Conservation (phyloP, 1,140 invertebrate genomes). For the Saccostrea cuccullata region DNA sequence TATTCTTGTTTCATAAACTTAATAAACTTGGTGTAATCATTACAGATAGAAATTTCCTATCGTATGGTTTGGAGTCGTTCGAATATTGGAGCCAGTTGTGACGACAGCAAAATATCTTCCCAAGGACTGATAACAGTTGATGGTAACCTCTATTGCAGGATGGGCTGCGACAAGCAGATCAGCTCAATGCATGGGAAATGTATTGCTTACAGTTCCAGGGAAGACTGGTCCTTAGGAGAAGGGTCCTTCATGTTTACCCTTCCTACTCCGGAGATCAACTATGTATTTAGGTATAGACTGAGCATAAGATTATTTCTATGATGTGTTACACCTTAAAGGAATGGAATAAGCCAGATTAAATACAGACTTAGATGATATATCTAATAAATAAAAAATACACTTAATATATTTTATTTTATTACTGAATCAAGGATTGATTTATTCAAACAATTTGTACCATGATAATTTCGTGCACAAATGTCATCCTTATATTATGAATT, state of each 20-base stretch:
- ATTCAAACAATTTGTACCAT: too few species aligned
- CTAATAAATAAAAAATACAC: too few species aligned
- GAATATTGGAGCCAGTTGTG: background rate
- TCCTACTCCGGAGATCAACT: background rate
- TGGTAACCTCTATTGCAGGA: background rate
- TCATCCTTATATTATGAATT: too few species aligned
- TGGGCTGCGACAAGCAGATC: background rate
- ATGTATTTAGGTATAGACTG: background rate
- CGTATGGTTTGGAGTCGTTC: background rate
- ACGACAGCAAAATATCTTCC: background rate
- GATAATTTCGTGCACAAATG: too few species aligned
- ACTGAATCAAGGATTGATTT: too few species aligned
- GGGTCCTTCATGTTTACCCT: background rate
- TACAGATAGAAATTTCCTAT: conserved; percentile 6
- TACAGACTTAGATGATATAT: too few species aligned
- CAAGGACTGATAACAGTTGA: background rate
- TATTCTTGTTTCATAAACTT: too few species aligned
- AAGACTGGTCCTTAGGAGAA: background rate
- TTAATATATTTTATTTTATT: too few species aligned
- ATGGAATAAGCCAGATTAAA: too few species aligned
- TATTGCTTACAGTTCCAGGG: background rate
- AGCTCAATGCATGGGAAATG: background rate
- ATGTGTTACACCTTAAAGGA: too few species aligned
- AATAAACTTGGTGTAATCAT: background rate
- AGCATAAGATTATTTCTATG: too few species aligned